Evolutionary conservation across 2,888 invertebrate genomes (phyloP), one percentile per base, ranked within the genome.

Genomic region (Digitonthophagus gazella): DNA sequence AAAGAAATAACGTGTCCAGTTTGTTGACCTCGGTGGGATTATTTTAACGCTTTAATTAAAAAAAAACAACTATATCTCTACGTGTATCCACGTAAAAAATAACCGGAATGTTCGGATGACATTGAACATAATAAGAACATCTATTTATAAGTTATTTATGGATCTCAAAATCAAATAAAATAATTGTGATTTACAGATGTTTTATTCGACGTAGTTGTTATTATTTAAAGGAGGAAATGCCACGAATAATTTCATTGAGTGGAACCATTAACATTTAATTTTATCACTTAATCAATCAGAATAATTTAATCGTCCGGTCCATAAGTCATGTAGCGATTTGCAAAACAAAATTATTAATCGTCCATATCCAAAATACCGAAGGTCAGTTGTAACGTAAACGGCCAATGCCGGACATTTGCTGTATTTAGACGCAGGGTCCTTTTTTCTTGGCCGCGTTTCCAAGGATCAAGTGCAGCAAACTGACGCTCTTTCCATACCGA

Each of bases 371-470:
- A 44, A 44, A 44, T 44, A 44, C 11, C 28, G 28, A 44, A 44
- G 28, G 28, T 44, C 28, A 44, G 28, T 11, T 44, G 6, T 44
- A 44, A 44, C 28, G 28, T 11, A 44, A 44, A 44, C 28, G 28
- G 28, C 28, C 28, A 44, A 44, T 44, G 28, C 6, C 28, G 28
- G 28, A 11, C 11, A 44, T 44, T 44, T 44, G 28, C 28, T 44
- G 28, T 44, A 44, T 44, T 44, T 44, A 44, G 28, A n/a, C 28
- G 8, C 28, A 44, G 28, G 28, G 28, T 69, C 65, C 69, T 76
- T 75, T 78, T 80, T 80, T 74, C 78, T 80, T 81, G 80, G 80
- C 79, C 74, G 71, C 70, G 66, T 72, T 77, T 79, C 79, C 80
- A 80, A 80, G 79, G 79, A 77, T 78, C 73, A 69, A 72, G 68